Base-by-base conservation (phyloP, 2,797 vertebrate species). In the Schizothorax lantsangensis region DNA sequence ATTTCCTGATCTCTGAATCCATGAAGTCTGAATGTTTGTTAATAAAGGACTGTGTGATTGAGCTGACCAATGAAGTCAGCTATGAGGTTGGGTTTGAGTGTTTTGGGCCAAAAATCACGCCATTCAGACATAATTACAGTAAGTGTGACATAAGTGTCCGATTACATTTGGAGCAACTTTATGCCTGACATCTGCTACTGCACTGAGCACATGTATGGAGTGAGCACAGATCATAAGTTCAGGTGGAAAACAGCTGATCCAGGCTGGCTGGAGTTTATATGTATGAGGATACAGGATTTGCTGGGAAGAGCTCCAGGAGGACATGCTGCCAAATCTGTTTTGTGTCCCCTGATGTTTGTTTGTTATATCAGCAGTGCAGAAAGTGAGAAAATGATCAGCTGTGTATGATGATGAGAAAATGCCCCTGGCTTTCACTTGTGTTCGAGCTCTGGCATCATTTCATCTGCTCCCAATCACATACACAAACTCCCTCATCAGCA, bases 401-500 rank as follows among this genome's bases (percentile, higher is more conserved):
- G 38, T 59, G 36, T 43, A 26, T n/a, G 40, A 26, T 1, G 17
- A 33, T 62, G 52, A 45, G 62, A 38, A 80, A 47, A 87, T 69
- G 74, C 73, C 72, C 52, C 45, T 52, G 66, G 40, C 54, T 52
- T 84, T 81, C 38, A 72, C 75, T 75, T 79, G 74, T 64, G 49
- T 54, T 52, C 69, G 72, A 87, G 73, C 57, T 66, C 19, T 54
- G 43, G 45, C 87, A 17, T 52, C 64, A 88, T 79, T 88, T 90
- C 79, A 88, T 86, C 68, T 78, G 72, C 36, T 45, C 72, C 83
- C 79, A 89, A 72, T 36, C 26, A 77, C 69, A 74, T 73, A 81
- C 66, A 83, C 11, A 72, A 88, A 82, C 84, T 77, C 12, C 57
- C 83, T 88, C 73, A 89, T 91, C 74, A 62, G 89, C 89, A 89